A percentile compares a stretch with the other conserved stretches of the same genome.
phyloP scores from a whole-genome alignment of 2,888 invertebrate genomes.

The Lamellibrachia satsuma region DNA sequence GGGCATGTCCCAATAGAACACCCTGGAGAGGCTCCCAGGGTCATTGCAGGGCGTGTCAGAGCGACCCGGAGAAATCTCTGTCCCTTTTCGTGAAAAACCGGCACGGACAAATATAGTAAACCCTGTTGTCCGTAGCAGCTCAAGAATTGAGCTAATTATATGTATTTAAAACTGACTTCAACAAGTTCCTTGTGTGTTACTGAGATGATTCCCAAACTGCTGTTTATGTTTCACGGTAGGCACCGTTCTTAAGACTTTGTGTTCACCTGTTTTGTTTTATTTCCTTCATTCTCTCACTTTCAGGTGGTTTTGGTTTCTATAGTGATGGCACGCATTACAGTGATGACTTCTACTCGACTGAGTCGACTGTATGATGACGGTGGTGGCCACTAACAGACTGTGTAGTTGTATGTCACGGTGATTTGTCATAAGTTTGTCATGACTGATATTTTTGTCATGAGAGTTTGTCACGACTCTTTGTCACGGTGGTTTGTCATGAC shows the following conservation, averaged over 20 bases:
- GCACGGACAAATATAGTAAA: no score
- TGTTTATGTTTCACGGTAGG: neutral
- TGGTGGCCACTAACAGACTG: neutral
- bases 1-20: no score
- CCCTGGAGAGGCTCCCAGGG: no score
- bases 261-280: neutral
- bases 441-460: neutral
- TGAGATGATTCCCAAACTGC: neutral
- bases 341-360: neutral
- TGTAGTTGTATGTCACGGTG: neutral
- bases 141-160: neutral
- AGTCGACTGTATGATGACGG: constrained; percentile 4
- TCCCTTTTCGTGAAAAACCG: no score
- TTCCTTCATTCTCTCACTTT: constrained; percentile 6
- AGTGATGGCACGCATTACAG: neutral
- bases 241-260: neutral
- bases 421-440: neutral
- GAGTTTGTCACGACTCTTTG: neutral
- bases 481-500: neutral
- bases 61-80: no score
- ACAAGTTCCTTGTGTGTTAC: neutral
- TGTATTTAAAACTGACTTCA: neutral
- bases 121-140: no score
- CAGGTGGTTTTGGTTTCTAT: constrained; percentile 12
- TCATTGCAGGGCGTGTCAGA: no score